These are phyloP conservation scores for Leptarthrus brevirostris DNA, from an alignment of 2,888 invertebrate genomes.

Conservation along the genomic window DNA sequence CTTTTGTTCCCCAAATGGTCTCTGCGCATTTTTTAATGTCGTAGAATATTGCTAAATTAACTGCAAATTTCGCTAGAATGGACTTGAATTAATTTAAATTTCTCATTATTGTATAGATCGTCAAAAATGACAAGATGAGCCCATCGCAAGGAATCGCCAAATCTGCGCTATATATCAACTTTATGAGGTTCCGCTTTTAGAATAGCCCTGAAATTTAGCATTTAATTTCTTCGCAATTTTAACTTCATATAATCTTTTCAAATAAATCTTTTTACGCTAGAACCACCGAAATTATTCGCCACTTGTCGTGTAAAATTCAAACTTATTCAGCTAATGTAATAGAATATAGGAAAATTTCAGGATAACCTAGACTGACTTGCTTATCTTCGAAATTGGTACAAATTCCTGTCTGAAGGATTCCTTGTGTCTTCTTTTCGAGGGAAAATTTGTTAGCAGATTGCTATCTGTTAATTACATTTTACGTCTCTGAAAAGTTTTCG, in stretches of 20 bases:
- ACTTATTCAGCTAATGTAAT: constrained; percentile 20
- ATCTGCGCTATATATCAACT: background rate
- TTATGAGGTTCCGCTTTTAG: too few species aligned
- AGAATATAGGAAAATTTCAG: background rate
- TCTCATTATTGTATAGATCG: background rate
- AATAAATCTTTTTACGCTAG: constrained; percentile 23
- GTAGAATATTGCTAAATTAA: constrained; percentile 31
- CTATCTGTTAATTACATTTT: constrained; percentile 48
- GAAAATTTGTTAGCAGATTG: constrained; percentile 44
- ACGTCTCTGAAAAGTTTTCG: constrained; percentile 46
- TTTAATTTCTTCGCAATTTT: constrained; percentile 20
- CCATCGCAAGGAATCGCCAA: background rate
- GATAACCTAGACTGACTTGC: constrained; percentile 2
- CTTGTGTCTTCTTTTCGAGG: constrained; percentile 26
- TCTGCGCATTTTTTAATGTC: background rate
- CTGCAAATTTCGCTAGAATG: background rate
- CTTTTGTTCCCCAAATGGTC: constrained; percentile 4
- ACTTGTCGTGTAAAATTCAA: constrained; percentile 31
- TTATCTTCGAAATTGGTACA: constrained; percentile 47
- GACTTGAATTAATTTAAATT: background rate
- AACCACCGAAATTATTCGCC: constrained; percentile 25
- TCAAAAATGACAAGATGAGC: background rate
- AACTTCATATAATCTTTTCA: constrained; percentile 3
- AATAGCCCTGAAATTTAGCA: constrained; percentile 2
- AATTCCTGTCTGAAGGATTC: constrained; percentile 35